Percentiles rank a stretch among this genome's conserved stretches.
phyloP scores from a whole-genome alignment of 2,113 vertebrate genomes.

The Megaceryle maxima region DNA sequence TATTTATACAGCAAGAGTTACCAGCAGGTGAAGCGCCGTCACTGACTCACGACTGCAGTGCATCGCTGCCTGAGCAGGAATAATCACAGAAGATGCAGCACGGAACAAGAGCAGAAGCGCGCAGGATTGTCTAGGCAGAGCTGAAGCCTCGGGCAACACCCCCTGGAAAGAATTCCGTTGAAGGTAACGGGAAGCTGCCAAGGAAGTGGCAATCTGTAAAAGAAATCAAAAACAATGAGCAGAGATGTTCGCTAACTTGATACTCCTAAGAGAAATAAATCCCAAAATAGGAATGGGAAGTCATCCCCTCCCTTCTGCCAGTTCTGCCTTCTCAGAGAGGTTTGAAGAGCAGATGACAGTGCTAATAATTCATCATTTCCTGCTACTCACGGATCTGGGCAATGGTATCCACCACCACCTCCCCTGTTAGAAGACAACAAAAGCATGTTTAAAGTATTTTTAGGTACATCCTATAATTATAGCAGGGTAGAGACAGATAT shows the following conservation, averaged over 20 bases:
- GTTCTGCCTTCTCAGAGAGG: neutral
- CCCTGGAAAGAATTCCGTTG: neutral
- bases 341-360: neutral
- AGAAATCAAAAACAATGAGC: neutral
- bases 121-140: neutral
- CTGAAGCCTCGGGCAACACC: neutral
- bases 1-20: neutral
- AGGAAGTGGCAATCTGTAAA: neutral
- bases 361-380: neutral
- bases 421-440: neutral
- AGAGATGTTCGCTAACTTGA: neutral
- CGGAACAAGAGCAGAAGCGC: neutral
- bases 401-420: neutral
- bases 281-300: neutral
- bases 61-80: neutral
- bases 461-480: neutral
- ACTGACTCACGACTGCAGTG: neutral
- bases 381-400: neutral
- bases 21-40: neutral
- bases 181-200: neutral
- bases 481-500: neutral
- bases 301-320: neutral
- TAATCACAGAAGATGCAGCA: neutral
- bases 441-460: neutral
- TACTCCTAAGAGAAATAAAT: neutral